Base-by-base conservation (phyloP, 2,888 invertebrate species). In the Pristionchus maxplancki region DNA sequence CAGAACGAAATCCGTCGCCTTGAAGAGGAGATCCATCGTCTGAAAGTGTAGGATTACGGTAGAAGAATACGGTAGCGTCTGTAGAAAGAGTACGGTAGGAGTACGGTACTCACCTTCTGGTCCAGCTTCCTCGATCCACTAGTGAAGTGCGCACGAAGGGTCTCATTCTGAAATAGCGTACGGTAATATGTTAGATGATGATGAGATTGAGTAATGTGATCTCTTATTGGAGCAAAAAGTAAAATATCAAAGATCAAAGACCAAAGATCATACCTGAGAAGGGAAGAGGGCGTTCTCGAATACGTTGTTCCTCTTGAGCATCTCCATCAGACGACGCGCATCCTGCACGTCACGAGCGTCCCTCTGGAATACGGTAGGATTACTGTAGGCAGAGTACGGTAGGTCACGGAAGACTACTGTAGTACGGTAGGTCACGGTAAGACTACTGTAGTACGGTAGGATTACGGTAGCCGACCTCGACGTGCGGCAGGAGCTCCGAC, bases 271-370 rank as follows among this genome's bases (percentile, higher is more conserved):
- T 28, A 85, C 85, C 85, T 85, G 62, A 17, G n/a, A 40, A 0
- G 85, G 85, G 64, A 85, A 85, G 37, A 85, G 85, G 37, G 85
- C 85, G 20, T 85, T 85, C 85, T 85, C 85, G 40, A 85, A 44
- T 2, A 85, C 44, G 34, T 85, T 85, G 64, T 85, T 85, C 40
- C 85, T 85, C 64, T 85, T 85, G 37, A 85, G 64, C 58, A 85
- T 58, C 62, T 37, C 64, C 62, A 85, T 85, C 34, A 82, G 82
- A 53, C 82, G 82, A 53, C 50, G 50, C 1, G 53, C 50, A 0
- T 31, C 53, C 20, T 53, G 31, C 50, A 53, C 24, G 37, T 82
- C 82, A 9, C 28, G 20, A 9, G 53, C 37, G n/a, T 82, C 82
- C 17, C 53, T 24, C 82, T 82, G 53, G 17, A 81, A 20, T 62